Evolutionary conservation across 2,888 invertebrate genomes (phyloP).

Genomic region (Coecobrya sp.): DNA sequence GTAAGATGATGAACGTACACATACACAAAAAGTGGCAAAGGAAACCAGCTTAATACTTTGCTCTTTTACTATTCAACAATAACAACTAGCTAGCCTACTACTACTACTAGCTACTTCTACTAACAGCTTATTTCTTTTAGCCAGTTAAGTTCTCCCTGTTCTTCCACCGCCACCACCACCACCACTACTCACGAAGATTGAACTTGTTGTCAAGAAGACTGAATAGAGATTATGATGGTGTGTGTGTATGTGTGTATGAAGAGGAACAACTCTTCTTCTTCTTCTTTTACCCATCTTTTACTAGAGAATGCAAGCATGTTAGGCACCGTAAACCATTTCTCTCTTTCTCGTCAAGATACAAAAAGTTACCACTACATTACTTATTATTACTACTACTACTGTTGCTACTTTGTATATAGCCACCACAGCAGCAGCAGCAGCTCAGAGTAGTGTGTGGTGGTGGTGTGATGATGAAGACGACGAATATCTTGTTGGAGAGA

Average conservation of each 20-base stretch:
- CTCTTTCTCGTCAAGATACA: conserved; percentile 1
- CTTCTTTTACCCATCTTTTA: neutral
- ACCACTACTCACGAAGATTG: conserved; percentile 6
- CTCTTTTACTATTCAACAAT: neutral
- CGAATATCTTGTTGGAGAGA: neutral
- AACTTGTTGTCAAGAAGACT: conserved; percentile 53
- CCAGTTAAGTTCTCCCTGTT: neutral
- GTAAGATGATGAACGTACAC: neutral
- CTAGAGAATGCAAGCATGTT: neutral
- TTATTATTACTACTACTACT: neutral
- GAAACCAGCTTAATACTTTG: conserved; percentile 30
- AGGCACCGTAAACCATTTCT: neutral
- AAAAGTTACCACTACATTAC: conserved; percentile 16
- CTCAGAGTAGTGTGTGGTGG: too few relatives aligned
- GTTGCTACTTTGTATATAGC: neutral
- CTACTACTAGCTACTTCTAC: neutral
- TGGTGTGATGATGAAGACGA: conserved; percentile 1
- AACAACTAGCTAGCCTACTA: neutral
- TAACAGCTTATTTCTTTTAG: neutral
- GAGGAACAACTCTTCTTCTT: conserved; percentile 22
- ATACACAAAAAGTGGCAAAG: conserved; percentile 26
- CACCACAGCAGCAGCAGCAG: too few relatives aligned
- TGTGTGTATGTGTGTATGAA: neutral
- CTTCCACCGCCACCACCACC: conserved; percentile 1
- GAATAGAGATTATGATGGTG: conserved; percentile 30